Evolutionary conservation across 2,888 invertebrate genomes (phyloP).

Genomic region (Heliothis peltigera): DNA sequence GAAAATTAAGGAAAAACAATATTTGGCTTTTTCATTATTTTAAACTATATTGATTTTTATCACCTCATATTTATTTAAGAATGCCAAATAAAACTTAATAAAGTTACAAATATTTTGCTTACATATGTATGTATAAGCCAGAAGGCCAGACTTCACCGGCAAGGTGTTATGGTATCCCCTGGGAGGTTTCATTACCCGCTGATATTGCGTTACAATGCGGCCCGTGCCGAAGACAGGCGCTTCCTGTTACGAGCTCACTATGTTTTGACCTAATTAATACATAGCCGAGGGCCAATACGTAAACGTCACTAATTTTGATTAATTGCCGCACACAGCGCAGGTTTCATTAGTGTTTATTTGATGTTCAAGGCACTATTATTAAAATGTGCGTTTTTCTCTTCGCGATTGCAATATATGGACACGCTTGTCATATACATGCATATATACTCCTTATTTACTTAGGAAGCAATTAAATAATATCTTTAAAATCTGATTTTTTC

Average conservation of each 20-base stretch:
- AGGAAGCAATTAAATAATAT: not conserved
- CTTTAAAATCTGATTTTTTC: too few species aligned
- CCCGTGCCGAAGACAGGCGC: constrained; percentile 66
- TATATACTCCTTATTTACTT: not conserved
- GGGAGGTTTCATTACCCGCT: constrained; percentile 78
- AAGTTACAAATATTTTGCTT: constrained; percentile 13
- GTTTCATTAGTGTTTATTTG: constrained; percentile 19
- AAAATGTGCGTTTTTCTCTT: not conserved
- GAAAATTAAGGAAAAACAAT: too few species aligned
- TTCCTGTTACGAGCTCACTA: constrained; percentile 64
- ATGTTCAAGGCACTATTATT: not conserved
- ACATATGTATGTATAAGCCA: constrained; percentile 11
- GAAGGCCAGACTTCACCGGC: constrained; percentile 36
- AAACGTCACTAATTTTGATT: constrained; percentile 76
- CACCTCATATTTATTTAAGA: too few species aligned
- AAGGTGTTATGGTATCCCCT: constrained; percentile 65
- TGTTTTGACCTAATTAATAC: constrained; percentile 83
- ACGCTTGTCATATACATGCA: too few species aligned
- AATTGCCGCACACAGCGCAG: constrained; percentile 63
- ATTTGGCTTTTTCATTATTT: too few species aligned
- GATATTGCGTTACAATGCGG: constrained; percentile 78
- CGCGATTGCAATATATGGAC: not conserved
- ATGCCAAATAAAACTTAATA: too few species aligned
- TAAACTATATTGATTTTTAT: too few species aligned
- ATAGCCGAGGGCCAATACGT: constrained; percentile 71